phyloP scores from a whole-genome alignment of 2,888 invertebrate species.

The Balanococcus diminutus region DNA sequence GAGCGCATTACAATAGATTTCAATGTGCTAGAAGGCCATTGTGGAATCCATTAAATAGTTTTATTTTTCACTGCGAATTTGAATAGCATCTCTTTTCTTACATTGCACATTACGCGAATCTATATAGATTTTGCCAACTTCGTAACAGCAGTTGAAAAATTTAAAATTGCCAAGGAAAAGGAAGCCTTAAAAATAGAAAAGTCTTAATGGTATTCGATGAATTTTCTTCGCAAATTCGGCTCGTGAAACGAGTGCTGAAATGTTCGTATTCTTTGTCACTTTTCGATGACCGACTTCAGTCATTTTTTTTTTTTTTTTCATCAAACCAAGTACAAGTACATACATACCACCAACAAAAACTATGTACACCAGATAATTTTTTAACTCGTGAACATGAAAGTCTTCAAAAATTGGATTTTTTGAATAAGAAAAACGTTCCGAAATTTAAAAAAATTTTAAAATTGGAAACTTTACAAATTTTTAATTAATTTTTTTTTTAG shows the following conservation, averaged over 20 bases:
- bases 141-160: constrained; percentile 32
- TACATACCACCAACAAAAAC: too few relatives aligned
- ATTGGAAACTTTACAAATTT: too few relatives aligned
- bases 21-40: constrained; percentile 27
- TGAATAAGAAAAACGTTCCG: too few relatives aligned
- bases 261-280: neutral
- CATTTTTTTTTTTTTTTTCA: neutral
- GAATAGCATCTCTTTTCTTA: constrained; percentile 31
- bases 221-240: neutral
- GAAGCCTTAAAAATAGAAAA: constrained; percentile 27
- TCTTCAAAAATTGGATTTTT: too few relatives aligned
- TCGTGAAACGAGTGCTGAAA: neutral
- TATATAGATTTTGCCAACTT: constrained; percentile 14
- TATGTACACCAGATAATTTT: too few relatives aligned
- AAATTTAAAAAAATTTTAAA: too few relatives aligned
- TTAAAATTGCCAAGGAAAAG: constrained; percentile 35
- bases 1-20: constrained; percentile 30
- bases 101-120: constrained; percentile 33
- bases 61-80: constrained; percentile 31
- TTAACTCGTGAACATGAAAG: too few relatives aligned
- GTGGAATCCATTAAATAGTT: constrained; percentile 38
- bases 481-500: too few relatives aligned
- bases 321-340: too few relatives aligned
- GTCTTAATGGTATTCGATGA: constrained; percentile 37
- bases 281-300: neutral